Evolutionary conservation across 2,888 invertebrate genomes (phyloP).

Genomic region (Bhutanitis thaidina): DNA sequence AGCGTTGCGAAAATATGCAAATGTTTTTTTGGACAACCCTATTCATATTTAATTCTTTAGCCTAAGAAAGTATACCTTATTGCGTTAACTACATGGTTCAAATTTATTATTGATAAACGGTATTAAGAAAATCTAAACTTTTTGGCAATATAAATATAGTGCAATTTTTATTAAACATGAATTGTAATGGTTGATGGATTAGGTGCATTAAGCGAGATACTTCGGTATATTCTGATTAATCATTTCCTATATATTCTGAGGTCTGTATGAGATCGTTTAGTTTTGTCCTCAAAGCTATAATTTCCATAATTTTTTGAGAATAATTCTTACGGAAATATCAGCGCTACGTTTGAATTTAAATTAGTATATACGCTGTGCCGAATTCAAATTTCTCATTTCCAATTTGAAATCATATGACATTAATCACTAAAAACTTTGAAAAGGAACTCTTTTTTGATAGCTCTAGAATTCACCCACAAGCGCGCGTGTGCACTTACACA

Average conservation of each 20-base stretch:
- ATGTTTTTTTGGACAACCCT: slow-evolving; percentile 27
- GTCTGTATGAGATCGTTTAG: slow-evolving; percentile 27
- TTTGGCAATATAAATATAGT: not conserved
- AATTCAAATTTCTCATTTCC: not conserved
- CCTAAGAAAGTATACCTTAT: slow-evolving; percentile 19
- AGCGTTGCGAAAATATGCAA: slow-evolving; percentile 31
- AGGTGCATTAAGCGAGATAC: slow-evolving; percentile 23
- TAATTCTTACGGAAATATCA: not conserved
- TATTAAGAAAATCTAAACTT: not conserved
- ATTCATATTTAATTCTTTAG: slow-evolving; percentile 5
- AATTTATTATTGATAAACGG: not conserved
- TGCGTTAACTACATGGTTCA: not conserved
- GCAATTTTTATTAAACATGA: not conserved
- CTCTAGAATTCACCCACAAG: no score
- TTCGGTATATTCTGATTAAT: slow-evolving; percentile 32
- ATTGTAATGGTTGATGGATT: slow-evolving; percentile 24
- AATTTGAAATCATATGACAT: no score
- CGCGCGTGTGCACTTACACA: no score
- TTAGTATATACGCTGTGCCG: not conserved
- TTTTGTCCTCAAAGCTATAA: slow-evolving; percentile 26
- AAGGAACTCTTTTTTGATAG: no score
- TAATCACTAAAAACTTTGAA: no score
- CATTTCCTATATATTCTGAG: slow-evolving; percentile 30
- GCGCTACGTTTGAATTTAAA: not conserved
- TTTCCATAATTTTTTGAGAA: slow-evolving; percentile 31